Percentiles rank a stretch among this genome's conserved stretches.
phyloP scores from a whole-genome alignment of 2,113 vertebrate genomes.

The Sardina pilchardus region DNA sequence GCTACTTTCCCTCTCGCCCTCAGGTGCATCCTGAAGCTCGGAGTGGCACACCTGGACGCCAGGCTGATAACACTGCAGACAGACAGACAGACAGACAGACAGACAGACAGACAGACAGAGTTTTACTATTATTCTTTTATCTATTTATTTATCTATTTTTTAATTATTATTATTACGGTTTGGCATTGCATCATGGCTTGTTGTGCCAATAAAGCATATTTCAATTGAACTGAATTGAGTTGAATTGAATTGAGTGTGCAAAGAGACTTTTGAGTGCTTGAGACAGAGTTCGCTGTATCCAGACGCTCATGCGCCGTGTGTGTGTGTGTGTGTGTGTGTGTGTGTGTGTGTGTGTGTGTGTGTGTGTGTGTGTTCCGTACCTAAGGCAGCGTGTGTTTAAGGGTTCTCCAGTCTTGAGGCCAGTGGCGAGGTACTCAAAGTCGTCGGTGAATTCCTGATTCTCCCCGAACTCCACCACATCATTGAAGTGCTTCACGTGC shows the following conservation, averaged over 20 bases:
- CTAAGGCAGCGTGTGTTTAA: slow-evolving; percentile 99
- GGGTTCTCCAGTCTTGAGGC: slow-evolving; percentile 94
- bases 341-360: not conserved
- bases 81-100: not conserved
- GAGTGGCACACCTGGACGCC: slow-evolving; percentile 96
- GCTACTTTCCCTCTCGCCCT: slow-evolving; percentile 96
- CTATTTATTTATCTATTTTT: too few relatives aligned
- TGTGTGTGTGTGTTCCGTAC: slow-evolving; percentile 64
- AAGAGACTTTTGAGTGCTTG: too few relatives aligned
- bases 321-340: not conserved
- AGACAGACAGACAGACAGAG: not conserved
- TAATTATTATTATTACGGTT: too few relatives aligned
- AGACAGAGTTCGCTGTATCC: too few relatives aligned
- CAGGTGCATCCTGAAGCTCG: slow-evolving; percentile 98
- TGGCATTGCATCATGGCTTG: too few relatives aligned
- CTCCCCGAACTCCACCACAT: slow-evolving; percentile 98
- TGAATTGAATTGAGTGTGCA: too few relatives aligned
- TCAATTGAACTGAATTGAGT: too few relatives aligned
- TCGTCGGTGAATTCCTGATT: slow-evolving; percentile 99
- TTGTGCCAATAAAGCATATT: too few relatives aligned
- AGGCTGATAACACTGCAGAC: slow-evolving; percentile 91
- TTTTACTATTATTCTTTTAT: too few relatives aligned
- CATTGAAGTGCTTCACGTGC: slow-evolving; percentile 99
- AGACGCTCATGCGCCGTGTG: too few relatives aligned
- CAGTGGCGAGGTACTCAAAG: slow-evolving; percentile 96